phyloP scores from a whole-genome alignment of 2,888 invertebrate genomes.

The Isotomurus palustris region DNA sequence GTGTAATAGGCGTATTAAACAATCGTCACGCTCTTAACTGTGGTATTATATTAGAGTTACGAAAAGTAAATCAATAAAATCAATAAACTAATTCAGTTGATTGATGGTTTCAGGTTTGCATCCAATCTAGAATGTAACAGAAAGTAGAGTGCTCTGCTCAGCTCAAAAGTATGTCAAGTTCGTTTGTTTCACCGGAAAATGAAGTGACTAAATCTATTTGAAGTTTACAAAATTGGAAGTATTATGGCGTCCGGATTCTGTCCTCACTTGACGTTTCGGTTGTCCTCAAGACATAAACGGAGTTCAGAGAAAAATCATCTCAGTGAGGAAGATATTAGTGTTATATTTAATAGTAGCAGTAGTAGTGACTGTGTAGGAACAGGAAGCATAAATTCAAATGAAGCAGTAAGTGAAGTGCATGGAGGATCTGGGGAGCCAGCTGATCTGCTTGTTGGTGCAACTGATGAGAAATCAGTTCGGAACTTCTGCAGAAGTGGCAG shows the following conservation, averaged over 20 bases:
- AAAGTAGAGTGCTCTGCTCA: no score
- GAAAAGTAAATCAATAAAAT: no score
- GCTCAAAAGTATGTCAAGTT: no score
- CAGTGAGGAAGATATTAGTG: constrained; percentile 2
- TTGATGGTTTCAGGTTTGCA: no score
- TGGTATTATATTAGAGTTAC: no score
- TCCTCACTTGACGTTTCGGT: constrained; percentile 24
- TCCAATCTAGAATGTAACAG: no score
- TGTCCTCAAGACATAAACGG: constrained; percentile 14
- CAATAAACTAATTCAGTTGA: no score
- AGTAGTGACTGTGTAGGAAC: constrained; percentile 9
- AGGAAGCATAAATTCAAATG: background rate
- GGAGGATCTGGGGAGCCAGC: constrained; percentile 4
- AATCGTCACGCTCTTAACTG: no score
- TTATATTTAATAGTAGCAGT: background rate
- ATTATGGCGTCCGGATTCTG: constrained; percentile 8
- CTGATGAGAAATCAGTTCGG: background rate
- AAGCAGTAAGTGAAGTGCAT: background rate
- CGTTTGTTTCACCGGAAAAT: background rate
- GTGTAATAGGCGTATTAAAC: no score
- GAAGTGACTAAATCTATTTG: background rate
- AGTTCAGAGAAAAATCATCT: background rate
- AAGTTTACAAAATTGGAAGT: background rate
- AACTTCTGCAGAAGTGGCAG: background rate
- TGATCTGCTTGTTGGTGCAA: background rate